These are phyloP conservation scores for Neoitamus cyanurus DNA, from an alignment of 2,888 invertebrate species.

Conservation along the genomic window DNA sequence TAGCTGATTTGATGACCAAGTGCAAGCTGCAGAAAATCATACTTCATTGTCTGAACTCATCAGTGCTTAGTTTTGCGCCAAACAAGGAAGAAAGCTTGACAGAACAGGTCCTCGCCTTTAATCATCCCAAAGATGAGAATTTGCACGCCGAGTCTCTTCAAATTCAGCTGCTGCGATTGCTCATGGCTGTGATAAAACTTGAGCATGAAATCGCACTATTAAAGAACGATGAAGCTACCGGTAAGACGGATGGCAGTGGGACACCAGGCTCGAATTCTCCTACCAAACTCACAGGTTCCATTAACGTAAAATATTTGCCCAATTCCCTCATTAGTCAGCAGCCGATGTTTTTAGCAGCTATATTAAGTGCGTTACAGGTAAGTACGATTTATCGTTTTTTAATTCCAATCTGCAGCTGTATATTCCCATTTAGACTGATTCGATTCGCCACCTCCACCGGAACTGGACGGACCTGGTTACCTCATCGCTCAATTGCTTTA, in stretches of 20 bases:
- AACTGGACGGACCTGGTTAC: conserved; percentile 87
- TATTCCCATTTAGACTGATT: conserved; percentile 66
- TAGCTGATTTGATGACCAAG: conserved; percentile 77
- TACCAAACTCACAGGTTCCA: conserved; percentile 61
- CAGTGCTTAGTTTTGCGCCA: conserved; percentile 69
- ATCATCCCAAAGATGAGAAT: conserved; percentile 74
- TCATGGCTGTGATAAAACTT: conserved; percentile 78
- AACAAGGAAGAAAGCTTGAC: conserved; percentile 70
- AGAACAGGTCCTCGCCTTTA: conserved; percentile 79
- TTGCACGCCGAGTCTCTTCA: conserved; percentile 77
- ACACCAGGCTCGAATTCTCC: conserved; percentile 55
- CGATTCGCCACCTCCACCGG: conserved; percentile 79
- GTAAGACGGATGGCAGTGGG: conserved; percentile 54
- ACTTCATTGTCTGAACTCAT: conserved; percentile 82
- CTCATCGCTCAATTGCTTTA: conserved; percentile 82
- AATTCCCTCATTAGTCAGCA: conserved; percentile 80
- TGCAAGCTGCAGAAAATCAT: conserved; percentile 87
- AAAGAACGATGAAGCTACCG: conserved; percentile 65
- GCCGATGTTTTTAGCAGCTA: conserved; percentile 83
- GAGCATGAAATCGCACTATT: conserved; percentile 76
- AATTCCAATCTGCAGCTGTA: not conserved
- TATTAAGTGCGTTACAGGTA: conserved; percentile 78
- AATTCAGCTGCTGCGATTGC: conserved; percentile 74
- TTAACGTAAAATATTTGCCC: conserved; percentile 71
- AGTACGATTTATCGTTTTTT: not conserved